Percentiles rank a stretch among this genome's conserved stretches.
phyloP scores from a whole-genome alignment of 1,140 invertebrate species.

The Drosophila burlai region DNA sequence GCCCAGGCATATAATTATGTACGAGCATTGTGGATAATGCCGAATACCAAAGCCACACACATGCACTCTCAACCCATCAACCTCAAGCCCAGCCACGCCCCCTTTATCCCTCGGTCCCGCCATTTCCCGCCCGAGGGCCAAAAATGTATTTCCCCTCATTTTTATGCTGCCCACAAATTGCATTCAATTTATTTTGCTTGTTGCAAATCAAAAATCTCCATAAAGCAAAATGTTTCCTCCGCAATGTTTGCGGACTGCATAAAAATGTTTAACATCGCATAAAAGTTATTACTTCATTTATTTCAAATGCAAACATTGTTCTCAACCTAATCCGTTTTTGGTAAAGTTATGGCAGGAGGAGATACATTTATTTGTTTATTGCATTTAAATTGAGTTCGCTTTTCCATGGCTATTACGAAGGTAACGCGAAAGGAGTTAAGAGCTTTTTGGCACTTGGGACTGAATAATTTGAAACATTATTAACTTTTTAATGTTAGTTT shows the following conservation, averaged over 20 bases:
- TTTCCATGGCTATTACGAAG: not conserved
- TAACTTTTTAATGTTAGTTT: constrained; percentile 8
- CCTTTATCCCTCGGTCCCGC: not conserved
- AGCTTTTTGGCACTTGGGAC: not conserved
- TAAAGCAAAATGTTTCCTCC: constrained; percentile 72
- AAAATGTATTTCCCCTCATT: constrained; percentile 70
- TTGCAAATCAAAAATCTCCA: constrained; percentile 82
- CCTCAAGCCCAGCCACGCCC: constrained; percentile 22
- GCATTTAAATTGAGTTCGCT: constrained; percentile 44
- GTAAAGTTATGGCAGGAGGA: constrained; percentile 4
- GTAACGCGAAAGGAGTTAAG: not conserved
- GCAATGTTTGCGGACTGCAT: constrained; percentile 57
- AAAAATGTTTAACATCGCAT: constrained; percentile 75
- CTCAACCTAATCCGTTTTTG: constrained; percentile 45
- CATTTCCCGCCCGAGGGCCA: constrained; percentile 23
- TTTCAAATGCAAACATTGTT: constrained; percentile 81
- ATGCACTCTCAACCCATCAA: constrained; percentile 30
- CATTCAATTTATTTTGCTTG: constrained; percentile 80
- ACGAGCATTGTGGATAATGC: constrained; percentile 47
- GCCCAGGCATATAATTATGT: constrained; percentile 67
- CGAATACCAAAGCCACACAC: constrained; percentile 20
- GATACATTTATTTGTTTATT: constrained; percentile 44
- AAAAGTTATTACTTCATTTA: constrained; percentile 83
- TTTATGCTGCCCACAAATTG: constrained; percentile 78
- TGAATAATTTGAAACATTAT: constrained; percentile 10